phyloP scores from a whole-genome alignment of 2,888 invertebrate genomes.

The Morpho deidamia region DNA sequence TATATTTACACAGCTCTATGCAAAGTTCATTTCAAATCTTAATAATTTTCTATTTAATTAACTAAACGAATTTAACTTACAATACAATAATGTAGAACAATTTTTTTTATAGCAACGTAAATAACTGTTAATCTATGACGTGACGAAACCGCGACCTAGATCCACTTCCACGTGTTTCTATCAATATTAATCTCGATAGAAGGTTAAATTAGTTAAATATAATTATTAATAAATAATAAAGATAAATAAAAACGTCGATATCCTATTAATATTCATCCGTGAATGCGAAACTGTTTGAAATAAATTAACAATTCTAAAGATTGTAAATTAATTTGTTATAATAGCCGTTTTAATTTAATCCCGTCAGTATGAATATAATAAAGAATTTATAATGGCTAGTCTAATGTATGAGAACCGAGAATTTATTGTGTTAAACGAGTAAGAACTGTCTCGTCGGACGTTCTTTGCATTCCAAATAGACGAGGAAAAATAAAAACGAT shows the following conservation, averaged over 20 bases:
- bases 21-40: no score
- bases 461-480: slow-evolving; percentile 36
- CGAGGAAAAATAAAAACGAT: slow-evolving; percentile 20
- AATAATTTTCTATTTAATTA: no score
- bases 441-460: slow-evolving; percentile 29
- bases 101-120: neutral
- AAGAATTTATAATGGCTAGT: slow-evolving; percentile 1
- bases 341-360: slow-evolving; percentile 9
- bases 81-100: no score
- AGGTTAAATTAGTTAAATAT: slow-evolving; percentile 8
- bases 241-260: slow-evolving; percentile 17
- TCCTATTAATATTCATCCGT: slow-evolving; percentile 13
- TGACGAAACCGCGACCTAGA: neutral
- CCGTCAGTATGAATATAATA: slow-evolving; percentile 7
- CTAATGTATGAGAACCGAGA: slow-evolving; percentile 21
- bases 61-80: no score
- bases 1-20: no score
- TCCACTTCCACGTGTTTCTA: neutral
- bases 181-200: slow-evolving; percentile 1
- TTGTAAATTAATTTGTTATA: slow-evolving; percentile 21
- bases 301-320: slow-evolving; percentile 16
- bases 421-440: slow-evolving; percentile 23
- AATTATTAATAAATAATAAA: slow-evolving; percentile 14
- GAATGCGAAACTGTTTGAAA: slow-evolving; percentile 11
- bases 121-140: neutral